These are phyloP conservation scores for Riparia riparia DNA, from an alignment of 2,113 vertebrate species.

Conservation along the genomic window DNA sequence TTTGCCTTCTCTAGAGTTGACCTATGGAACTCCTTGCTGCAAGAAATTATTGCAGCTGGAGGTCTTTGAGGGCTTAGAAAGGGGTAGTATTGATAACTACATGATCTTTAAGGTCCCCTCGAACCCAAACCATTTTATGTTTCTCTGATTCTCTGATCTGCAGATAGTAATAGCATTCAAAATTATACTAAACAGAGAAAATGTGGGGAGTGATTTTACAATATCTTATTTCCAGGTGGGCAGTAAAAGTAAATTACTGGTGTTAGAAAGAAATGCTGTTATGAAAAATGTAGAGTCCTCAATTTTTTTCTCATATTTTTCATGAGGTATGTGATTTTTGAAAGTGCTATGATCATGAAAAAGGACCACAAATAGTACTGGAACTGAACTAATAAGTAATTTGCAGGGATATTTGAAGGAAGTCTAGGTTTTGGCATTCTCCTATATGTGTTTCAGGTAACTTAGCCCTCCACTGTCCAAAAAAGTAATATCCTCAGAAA, in stretches of 20 bases:
- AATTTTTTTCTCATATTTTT: background rate
- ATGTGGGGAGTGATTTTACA: background rate
- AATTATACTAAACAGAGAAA: background rate
- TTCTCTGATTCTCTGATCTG: background rate
- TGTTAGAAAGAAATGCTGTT: background rate
- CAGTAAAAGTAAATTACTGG: background rate
- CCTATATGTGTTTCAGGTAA: background rate
- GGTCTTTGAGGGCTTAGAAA: background rate
- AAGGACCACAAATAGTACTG: background rate
- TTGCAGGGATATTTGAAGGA: background rate
- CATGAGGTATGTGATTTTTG: background rate
- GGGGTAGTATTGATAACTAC: background rate
- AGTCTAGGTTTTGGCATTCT: background rate
- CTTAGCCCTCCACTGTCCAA: background rate
- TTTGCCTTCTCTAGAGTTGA: background rate
- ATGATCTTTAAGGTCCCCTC: background rate
- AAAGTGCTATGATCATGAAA: background rate
- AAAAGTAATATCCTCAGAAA: background rate
- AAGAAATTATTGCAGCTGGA: slow-evolving; percentile 34
- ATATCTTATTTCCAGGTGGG: background rate
- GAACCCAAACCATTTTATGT: background rate
- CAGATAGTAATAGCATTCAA: background rate
- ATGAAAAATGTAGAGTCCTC: background rate
- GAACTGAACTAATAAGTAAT: background rate
- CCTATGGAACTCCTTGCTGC: slow-evolving; percentile 50